Evolutionary conservation across 2,797 vertebrate species (phyloP).

Genomic region (Apodemus agrarius): DNA sequence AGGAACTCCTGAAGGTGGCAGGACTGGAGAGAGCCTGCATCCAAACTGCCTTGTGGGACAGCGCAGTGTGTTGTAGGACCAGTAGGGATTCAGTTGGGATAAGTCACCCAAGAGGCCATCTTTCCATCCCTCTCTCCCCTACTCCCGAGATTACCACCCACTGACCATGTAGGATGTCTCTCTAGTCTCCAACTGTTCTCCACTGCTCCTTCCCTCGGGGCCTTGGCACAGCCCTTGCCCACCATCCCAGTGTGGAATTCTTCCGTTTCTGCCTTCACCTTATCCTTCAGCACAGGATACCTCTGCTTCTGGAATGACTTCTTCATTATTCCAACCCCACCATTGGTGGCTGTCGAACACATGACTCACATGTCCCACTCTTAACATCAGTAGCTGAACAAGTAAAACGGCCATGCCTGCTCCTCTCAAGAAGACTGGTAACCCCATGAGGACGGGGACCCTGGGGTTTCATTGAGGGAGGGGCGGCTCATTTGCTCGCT

Average conservation of each 20-base stretch:
- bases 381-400: neutral
- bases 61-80: accelerated
- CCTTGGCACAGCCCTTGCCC: neutral
- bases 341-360: accelerated
- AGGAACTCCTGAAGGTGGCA: neutral
- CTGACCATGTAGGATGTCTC: no score
- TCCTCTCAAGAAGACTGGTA: neutral
- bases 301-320: neutral
- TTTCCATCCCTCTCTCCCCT: neutral
- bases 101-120: neutral
- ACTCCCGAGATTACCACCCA: neutral
- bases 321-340: neutral
- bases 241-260: neutral
- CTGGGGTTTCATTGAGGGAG: neutral
- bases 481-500: neutral
- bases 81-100: accelerated
- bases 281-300: neutral
- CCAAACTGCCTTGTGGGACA: no score
- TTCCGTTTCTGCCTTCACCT: neutral
- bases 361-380: accelerated
- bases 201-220: neutral
- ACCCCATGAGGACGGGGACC: neutral
- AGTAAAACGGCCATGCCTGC: accelerated
- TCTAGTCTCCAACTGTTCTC: neutral
- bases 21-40: no score